A percentile compares a stretch with the other conserved stretches of the same genome.
phyloP scores from a whole-genome alignment of 1,140 invertebrate genomes.

The Melipona quadrifasciata region DNA sequence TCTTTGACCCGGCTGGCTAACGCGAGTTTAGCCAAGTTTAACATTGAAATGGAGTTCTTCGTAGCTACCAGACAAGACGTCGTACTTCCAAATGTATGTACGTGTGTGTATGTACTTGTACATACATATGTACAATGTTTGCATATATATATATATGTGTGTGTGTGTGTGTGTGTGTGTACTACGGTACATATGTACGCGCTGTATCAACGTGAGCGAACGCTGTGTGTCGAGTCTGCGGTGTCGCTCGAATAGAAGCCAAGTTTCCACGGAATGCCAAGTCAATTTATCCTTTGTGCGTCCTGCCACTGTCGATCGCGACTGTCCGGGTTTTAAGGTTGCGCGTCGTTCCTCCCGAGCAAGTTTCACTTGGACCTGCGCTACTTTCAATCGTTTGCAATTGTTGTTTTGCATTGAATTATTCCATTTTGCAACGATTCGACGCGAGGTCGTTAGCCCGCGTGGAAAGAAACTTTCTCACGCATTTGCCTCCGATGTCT shows the following conservation, averaged over 20 bases:
- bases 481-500: no score
- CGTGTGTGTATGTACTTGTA: no score
- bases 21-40: slow-evolving; percentile 31
- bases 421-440: no score
- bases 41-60: slow-evolving; percentile 36
- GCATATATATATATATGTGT: no score
- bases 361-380: background rate
- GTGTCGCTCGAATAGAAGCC: slow-evolving; percentile 18
- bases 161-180: background rate
- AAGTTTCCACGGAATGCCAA: slow-evolving; percentile 33
- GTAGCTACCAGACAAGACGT: background rate
- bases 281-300: slow-evolving; percentile 38
- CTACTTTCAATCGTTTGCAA: background rate
- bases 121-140: no score
- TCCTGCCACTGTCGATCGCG: background rate
- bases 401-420: no score
- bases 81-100: background rate
- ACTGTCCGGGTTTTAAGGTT: slow-evolving; percentile 19
- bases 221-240: background rate
- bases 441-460: no score
- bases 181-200: background rate
- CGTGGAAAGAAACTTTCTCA: no score
- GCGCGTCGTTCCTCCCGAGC: background rate
- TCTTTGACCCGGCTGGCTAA: slow-evolving; percentile 7
- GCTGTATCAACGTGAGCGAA: background rate